Conservation (phyloP, 2,888 invertebrate genomes). For the Adineta ricciae region DNA sequence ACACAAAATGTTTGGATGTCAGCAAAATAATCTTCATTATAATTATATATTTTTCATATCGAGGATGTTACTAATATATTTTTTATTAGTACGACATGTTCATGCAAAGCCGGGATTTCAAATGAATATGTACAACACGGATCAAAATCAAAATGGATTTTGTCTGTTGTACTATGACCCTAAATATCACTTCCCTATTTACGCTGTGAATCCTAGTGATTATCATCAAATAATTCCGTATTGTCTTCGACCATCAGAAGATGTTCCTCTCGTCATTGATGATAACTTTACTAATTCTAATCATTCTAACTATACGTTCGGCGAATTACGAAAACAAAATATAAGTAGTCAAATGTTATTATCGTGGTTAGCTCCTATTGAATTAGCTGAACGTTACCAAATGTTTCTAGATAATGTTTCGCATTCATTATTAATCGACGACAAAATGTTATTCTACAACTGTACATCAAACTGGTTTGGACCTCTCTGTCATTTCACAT, state of each 20-base stretch:
- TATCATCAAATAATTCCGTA: neutral
- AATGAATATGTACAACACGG: neutral
- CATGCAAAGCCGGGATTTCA: too few species aligned
- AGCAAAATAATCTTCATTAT: too few species aligned
- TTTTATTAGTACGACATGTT: too few species aligned
- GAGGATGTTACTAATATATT: too few species aligned
- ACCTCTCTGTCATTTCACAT: neutral
- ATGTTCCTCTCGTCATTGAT: neutral
- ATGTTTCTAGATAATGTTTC: neutral
- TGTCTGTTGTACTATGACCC: neutral
- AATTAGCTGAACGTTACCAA: neutral
- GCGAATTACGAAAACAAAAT: neutral
- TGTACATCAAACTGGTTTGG: neutral
- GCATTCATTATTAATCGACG: neutral
- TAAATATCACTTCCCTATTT: too few species aligned
- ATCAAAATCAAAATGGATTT: neutral
- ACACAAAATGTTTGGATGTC: too few species aligned
- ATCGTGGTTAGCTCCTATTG: neutral
- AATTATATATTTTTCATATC: too few species aligned
- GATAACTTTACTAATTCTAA: neutral
- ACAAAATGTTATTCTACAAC: neutral
- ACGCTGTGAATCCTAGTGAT: neutral
- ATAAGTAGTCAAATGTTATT: neutral
- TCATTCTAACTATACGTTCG: neutral
- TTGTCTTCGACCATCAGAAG: neutral